Percentiles rank a stretch among this genome's conserved stretches.
phyloP scores from a whole-genome alignment of 2,888 invertebrate species.

The Nymphalis c-album region DNA sequence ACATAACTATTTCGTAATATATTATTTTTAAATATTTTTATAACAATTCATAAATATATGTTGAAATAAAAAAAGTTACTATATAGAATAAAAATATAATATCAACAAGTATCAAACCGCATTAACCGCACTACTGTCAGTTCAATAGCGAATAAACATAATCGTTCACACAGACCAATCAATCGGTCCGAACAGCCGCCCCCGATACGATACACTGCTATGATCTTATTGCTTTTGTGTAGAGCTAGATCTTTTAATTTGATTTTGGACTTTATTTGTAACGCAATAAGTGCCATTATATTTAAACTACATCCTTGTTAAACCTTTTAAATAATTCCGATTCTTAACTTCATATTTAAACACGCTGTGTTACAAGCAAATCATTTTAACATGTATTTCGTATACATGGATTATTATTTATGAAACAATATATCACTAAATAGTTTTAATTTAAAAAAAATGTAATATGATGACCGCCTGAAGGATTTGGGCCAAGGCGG shows the following conservation, averaged over 20 bases:
- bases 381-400: background rate
- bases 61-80: background rate
- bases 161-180: constrained; percentile 69
- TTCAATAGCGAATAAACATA: constrained; percentile 63
- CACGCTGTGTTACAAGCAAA: constrained; percentile 3
- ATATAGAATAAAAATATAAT: background rate
- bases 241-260: background rate
- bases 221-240: constrained; percentile 28
- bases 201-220: constrained; percentile 38
- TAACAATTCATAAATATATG: background rate
- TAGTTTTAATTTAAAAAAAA: too few species aligned
- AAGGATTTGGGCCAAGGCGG: too few species aligned
- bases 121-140: constrained; percentile 39
- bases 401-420: background rate
- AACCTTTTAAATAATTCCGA: constrained; percentile 1
- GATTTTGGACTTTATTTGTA: background rate
- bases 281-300: background rate
- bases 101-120: constrained; percentile 35
- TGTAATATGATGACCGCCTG: too few species aligned
- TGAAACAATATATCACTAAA: too few species aligned
- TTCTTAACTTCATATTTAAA: constrained; percentile 4
- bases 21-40: too few species aligned
- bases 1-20: too few species aligned
- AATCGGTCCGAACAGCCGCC: constrained; percentile 53
- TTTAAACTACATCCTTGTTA: background rate